A percentile compares a stretch with the other conserved stretches of the same genome.
phyloP scores from a whole-genome alignment of 1,140 invertebrate species.

The Mylabris phalerata region DNA sequence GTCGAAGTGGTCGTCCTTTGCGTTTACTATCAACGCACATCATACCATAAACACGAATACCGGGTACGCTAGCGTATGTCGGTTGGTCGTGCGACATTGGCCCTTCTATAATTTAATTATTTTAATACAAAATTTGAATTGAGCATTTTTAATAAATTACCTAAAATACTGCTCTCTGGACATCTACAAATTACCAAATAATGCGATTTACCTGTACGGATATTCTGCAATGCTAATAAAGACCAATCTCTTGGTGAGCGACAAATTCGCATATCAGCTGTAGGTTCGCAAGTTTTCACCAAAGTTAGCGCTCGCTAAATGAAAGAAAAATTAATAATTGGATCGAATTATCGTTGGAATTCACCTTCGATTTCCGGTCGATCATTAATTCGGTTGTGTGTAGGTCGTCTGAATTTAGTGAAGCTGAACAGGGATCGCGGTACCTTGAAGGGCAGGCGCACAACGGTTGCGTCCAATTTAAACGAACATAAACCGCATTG shows the following conservation, averaged over 20 bases:
- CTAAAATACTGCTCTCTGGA: conserved; percentile 73
- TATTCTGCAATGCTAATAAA: conserved; percentile 82
- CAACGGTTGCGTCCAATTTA: conserved; percentile 87
- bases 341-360: neutral
- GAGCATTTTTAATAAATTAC: conserved; percentile 47
- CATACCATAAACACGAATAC: conserved; percentile 89
- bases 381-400: conserved; percentile 85
- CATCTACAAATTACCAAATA: conserved; percentile 90
- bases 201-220: conserved; percentile 87
- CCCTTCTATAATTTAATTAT: conserved; percentile 57
- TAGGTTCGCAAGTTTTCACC: conserved; percentile 89
- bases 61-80: conserved; percentile 86
- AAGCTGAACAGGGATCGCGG: conserved; percentile 82
- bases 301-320: conserved; percentile 62
- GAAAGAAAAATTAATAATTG: neutral
- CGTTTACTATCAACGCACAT: conserved; percentile 66
- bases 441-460: conserved; percentile 83
- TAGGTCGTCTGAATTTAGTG: conserved; percentile 78
- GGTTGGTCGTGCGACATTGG: conserved; percentile 91
- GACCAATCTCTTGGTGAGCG: conserved; percentile 85
- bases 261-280: conserved; percentile 81
- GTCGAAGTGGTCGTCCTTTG: conserved; percentile 47
- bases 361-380: conserved; percentile 72
- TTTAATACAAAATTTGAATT: neutral
- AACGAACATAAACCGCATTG: conserved; percentile 83